Evolutionary conservation across 2,888 invertebrate species (phyloP), one percentile per base, ranked within the genome.

Genomic region (Cosmia pyralina): DNA sequence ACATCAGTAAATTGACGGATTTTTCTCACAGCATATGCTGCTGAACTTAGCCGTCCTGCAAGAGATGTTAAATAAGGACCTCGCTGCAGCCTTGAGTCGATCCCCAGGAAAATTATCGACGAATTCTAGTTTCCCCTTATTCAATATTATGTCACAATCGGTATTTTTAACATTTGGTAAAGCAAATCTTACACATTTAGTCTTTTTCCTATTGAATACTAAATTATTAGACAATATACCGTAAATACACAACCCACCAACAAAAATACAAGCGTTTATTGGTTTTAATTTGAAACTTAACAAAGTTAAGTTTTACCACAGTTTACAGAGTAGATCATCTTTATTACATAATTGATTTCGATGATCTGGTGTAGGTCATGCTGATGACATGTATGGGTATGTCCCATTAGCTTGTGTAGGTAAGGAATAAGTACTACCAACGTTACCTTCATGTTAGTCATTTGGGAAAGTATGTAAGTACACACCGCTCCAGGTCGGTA

Each of bases 401-500:
- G 10, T n/a, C 34, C 28, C 10, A 53, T 17, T n/a, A n/a, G 19
- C 3, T 70, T 22, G 22, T 22, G 46, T 52, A 46, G 50, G 28
- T 34, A 63, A 34, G 8, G 11, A 48, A 48, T 50, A n/a, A n/a
- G n/a, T n/a, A 68, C 13, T 17, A 41, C 13, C n/a, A 50, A 50
- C 44, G 8, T 48, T 5, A 70, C 38, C 17, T 58, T 57, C 34
- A 69, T 63, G 72, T 71, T 64, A n/a, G 28, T 41, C 6, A 58
- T 73, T 65, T 41, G n/a, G 17, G 44, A 10, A 38, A 38, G 41
- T 38, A 6, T 38, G 38, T 8, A 46, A 60, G 68, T 65, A 65
- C 22, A 28, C 50, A n/a, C 17, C 38, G 15, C 44, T 62, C 15
- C 46, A 53, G 28, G 55, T 28, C 13, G 15, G 44, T 46, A 19